A percentile compares a stretch with the other conserved stretches of the same genome.
Conservation (phyloP, 2,113 vertebrate species). For the Scytalopus superciliaris region DNA sequence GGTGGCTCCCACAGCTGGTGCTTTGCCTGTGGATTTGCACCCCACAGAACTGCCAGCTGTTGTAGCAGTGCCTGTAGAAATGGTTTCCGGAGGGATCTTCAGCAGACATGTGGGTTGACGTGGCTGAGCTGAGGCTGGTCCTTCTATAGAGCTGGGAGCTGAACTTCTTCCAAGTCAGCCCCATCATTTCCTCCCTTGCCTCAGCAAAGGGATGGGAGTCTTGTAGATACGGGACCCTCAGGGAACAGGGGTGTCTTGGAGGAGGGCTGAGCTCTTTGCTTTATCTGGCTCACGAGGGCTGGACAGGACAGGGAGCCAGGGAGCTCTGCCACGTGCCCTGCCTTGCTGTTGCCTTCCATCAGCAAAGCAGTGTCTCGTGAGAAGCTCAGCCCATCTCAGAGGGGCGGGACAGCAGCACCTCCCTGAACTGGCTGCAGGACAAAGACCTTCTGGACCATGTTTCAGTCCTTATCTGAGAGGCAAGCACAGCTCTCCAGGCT, state of each 20-base stretch:
- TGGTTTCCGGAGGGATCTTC: not conserved
- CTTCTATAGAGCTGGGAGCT: not conserved
- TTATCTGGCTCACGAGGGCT: not conserved
- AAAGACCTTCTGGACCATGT: not conserved
- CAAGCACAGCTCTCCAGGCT: not conserved
- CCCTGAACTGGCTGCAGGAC: not conserved
- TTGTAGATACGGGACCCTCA: fast-evolving
- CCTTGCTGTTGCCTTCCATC: not conserved
- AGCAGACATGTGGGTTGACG: fast-evolving
- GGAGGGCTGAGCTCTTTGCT: not conserved
- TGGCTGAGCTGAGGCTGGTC: not conserved
- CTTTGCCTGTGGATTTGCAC: not conserved
- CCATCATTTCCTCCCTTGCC: not conserved
- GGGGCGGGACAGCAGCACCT: not conserved
- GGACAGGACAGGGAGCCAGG: not conserved
- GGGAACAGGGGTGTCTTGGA: not conserved
- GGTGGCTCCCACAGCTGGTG: not conserved
- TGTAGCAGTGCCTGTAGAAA: not conserved
- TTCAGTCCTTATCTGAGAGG: not conserved
- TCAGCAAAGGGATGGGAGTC: not conserved
- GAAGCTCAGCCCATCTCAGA: not conserved
- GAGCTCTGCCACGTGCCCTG: not conserved
- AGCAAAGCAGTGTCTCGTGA: not conserved
- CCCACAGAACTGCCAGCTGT: not conserved
- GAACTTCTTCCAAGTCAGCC: not conserved